Base-by-base conservation (phyloP, 2,888 invertebrate species). In the Autographa pulchrina region DNA sequence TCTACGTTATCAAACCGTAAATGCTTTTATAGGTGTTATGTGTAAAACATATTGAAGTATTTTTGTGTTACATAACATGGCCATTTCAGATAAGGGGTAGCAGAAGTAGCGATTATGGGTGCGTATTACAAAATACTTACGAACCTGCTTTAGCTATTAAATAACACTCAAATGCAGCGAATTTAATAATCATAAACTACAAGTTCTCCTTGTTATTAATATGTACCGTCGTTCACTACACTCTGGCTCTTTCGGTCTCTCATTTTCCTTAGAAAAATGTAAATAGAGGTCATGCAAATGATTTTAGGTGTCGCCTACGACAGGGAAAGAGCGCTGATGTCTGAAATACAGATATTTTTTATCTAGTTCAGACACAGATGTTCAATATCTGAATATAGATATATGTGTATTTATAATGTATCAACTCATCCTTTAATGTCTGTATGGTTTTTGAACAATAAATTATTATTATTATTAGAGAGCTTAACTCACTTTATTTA, bases 11-110 rank as follows among this genome's bases (percentile, higher is more conserved):
- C 71, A 65, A 78, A 75, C 66, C 72, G 65, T 72, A 48, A 74
- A 72, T 38, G 9, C 70, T 74, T 73, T 80, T 77, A 78, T 75
- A 61, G 31, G 48, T 68, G 65, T 68, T 75, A 69, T 65, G 63
- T 67, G 35, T 59, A 62, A 68, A 74, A 38, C n/a, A 54, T 62
- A 69, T 64, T 60, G 64, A 76, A 74, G 68, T 74, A 65, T 35
- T 62, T 71, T 25, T 18, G 48, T 25, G 32, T 75, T 74, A 61
- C 31, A 62, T 72, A 75, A 63, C 48, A 60, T 38, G 58, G 32
- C 58, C 14, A 66, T 75, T 76, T 70, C 56, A 74, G 76, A 81
- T 80, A 78, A 71, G 48, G 65, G 61, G 14, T 58, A 43, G 14
- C 18, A 72, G 16, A 66, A 52, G 9, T 14, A 13, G 35, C 38